Conservation (phyloP, 2,888 invertebrate genomes). For the Hyalella azteca region DNA sequence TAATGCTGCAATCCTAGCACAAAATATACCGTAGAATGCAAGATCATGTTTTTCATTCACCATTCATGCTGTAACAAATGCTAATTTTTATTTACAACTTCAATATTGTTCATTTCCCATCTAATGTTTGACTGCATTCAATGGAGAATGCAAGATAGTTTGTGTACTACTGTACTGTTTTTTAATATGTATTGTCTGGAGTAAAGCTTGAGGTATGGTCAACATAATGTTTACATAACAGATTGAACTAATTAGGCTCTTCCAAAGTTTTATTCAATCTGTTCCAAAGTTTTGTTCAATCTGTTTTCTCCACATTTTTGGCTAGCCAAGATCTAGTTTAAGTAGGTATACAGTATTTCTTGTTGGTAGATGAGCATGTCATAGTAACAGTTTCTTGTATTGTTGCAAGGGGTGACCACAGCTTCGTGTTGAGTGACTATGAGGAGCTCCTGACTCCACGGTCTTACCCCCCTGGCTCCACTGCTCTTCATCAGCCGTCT, state of each 20-base stretch:
- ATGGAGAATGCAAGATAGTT: too few relatives aligned
- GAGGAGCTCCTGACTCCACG: slow-evolving; percentile 51
- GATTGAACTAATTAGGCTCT: not conserved
- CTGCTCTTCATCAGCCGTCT: slow-evolving; percentile 51
- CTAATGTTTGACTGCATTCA: too few relatives aligned
- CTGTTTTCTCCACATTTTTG: not conserved
- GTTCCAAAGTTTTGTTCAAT: not conserved
- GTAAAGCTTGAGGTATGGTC: too few relatives aligned
- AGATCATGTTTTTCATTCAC: too few relatives aligned
- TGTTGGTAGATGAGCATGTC: not conserved
- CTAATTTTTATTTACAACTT: too few relatives aligned
- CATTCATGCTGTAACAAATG: too few relatives aligned
- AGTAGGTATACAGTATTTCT: not conserved
- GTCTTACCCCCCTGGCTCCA: slow-evolving; percentile 42
- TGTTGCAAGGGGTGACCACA: slow-evolving; percentile 46
- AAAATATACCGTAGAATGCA: too few relatives aligned
- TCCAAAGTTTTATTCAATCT: not conserved
- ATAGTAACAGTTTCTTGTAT: not conserved
- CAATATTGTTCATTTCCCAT: too few relatives aligned
- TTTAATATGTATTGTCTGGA: too few relatives aligned
- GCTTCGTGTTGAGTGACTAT: slow-evolving; percentile 47
- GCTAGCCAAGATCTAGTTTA: not conserved
- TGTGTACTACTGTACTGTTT: too few relatives aligned
- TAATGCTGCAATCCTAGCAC: too few relatives aligned
- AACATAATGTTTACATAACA: not conserved